Evolutionary conservation across 1,140 invertebrate genomes (phyloP), one percentile per base, ranked within the genome.

Genomic region (Cyrtorhinus lividipennis): DNA sequence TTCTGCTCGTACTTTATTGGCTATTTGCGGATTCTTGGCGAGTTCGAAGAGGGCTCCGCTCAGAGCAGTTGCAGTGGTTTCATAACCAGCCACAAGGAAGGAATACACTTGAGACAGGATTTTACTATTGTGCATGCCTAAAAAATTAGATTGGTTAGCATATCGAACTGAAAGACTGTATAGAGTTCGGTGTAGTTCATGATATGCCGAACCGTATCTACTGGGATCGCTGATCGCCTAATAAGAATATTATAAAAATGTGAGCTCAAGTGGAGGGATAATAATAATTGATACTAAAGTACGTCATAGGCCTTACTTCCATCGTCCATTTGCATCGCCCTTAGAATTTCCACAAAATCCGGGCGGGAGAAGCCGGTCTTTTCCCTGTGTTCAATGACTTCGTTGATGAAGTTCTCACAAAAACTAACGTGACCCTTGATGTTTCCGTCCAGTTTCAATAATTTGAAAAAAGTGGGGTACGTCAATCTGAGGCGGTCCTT

Each of bases 11-110:
- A 80, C 10, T 63, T 73, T 75, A 0, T 76, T 69, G 66, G 84
- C 81, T 12, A 79, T 69, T 1, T 81, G 76, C 13, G 73, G 75
- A 66, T 83, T 70, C 18, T 73, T 70, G 0, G 82, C 79, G 59
- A 85, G 69, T 57, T 77, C 74, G 65, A 78, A 82, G 0, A 79
- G 62, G 1, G 73, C 69, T 62, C 77, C 79, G 10, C 73, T 72
- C 65, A 84, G 71, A 0, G 80, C 73, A 1, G 75, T 77, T 0
- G 80, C 23, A 8, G 45, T 53, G 1, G 63, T 46, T 23, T 64
- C 63, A 18, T 44, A 64, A 2, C 63, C 63, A 13, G 63, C 63
- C 12, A 60, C 57, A 13, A 60, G 56, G 44, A 64, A 64, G 25
- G 27, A 46, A 26, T 59, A 63, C 2, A 63, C 62, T 27, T 57